These are phyloP conservation scores for Pogoniulus pusillus DNA, from an alignment of 2,797 vertebrate species.

Conservation along the genomic window DNA sequence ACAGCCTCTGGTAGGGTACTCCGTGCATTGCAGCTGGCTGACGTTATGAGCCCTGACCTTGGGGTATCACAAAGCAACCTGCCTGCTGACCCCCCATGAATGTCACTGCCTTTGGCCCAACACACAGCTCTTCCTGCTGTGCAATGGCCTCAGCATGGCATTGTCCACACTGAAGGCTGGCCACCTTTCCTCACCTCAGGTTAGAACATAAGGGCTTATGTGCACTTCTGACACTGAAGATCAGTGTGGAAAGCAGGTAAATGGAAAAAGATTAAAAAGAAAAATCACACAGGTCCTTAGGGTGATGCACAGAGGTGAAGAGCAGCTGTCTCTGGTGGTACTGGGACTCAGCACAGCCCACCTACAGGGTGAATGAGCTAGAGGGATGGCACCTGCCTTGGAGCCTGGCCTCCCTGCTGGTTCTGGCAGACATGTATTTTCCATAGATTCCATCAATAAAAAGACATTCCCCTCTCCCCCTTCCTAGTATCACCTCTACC, in stretches of 20 bases:
- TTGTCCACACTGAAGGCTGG: neutral
- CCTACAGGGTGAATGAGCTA: neutral
- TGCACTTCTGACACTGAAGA: neutral
- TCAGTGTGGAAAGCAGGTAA: neutral
- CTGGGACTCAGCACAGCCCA: neutral
- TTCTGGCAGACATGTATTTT: neutral
- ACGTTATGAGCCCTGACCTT: neutral
- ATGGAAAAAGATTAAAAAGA: neutral
- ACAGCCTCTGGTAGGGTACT: neutral
- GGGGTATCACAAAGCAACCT: neutral
- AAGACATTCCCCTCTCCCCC: neutral
- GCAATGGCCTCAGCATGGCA: neutral
- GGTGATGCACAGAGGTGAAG: neutral
- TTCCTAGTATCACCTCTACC: neutral
- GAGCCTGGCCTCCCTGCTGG: neutral
- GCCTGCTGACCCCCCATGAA: neutral
- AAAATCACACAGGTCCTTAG: neutral
- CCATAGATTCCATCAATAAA: neutral
- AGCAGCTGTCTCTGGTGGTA: neutral
- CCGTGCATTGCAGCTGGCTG: neutral
- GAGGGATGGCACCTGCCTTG: neutral
- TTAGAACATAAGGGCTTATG: accelerated
- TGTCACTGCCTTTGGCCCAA: neutral
- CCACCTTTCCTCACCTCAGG: neutral
- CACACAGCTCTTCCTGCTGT: neutral